Percentiles rank a stretch among this genome's conserved stretches.
Evolutionary conservation across 2,113 vertebrate species (phyloP).

Genomic region (Astatotilapia flaviijosephi): DNA sequence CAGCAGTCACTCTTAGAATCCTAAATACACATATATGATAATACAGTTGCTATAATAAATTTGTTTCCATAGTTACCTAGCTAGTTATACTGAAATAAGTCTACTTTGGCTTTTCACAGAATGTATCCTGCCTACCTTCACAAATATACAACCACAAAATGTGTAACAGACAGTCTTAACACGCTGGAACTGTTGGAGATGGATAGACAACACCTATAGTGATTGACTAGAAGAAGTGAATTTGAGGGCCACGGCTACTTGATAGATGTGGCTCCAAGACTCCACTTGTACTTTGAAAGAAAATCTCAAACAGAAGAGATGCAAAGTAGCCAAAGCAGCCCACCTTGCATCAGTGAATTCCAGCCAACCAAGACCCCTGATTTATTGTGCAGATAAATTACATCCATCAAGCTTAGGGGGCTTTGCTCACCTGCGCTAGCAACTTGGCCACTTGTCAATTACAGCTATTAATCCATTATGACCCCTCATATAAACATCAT

Average conservation of each 20-base stretch:
- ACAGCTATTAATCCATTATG: conserved; percentile 38
- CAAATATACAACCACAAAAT: not conserved
- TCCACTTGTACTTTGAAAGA: not conserved
- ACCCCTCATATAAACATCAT: not conserved
- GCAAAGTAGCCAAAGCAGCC: not conserved
- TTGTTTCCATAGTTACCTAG: not conserved
- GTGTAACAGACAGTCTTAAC: not conserved
- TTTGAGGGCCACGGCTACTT: not conserved
- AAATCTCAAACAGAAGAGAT: not conserved
- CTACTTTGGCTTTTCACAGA: not conserved
- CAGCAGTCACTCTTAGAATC: not conserved
- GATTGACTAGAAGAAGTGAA: not conserved
- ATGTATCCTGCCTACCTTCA: not conserved
- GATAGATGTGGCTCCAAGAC: not conserved
- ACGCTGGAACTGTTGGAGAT: not conserved
- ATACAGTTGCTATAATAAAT: not conserved
- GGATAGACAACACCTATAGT: not conserved
- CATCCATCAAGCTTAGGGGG: conserved; percentile 15
- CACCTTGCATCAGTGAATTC: not conserved
- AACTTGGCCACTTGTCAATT: conserved; percentile 42
- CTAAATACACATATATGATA: not conserved
- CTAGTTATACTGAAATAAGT: not conserved
- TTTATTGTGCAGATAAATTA: conserved; percentile 22
- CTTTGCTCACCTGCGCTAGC: not conserved
- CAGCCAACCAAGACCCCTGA: not conserved